phyloP scores from a whole-genome alignment of 2,888 invertebrate genomes.

The Hydrotaea cyrtoneurina region DNA sequence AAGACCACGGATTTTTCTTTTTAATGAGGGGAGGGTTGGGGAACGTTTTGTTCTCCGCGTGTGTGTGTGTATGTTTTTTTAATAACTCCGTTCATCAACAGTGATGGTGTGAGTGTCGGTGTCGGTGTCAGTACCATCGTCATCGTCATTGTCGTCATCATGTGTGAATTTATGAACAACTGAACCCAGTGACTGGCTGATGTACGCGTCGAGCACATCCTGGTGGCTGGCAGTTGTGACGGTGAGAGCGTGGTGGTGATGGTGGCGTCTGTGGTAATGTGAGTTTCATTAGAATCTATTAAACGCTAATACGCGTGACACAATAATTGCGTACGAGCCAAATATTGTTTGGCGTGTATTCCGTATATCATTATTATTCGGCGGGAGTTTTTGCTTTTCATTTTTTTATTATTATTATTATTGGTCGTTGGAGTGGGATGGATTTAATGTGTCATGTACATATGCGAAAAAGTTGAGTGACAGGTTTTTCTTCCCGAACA shows the following conservation, averaged over 20 bases:
- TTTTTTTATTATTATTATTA: not conserved
- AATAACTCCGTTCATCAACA: slow-evolving; percentile 11
- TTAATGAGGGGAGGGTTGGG: slow-evolving; percentile 24
- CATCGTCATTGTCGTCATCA: not conserved
- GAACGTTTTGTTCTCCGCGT: not conserved
- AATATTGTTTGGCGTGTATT: slow-evolving; percentile 61
- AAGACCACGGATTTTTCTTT: not conserved
- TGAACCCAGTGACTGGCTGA: not conserved
- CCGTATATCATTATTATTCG: slow-evolving; percentile 61
- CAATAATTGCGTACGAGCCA: slow-evolving; percentile 48
- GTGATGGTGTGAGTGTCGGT: not conserved
- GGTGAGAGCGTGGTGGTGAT: not conserved
- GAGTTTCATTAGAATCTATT: slow-evolving; percentile 38
- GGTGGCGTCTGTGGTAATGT: slow-evolving; percentile 21
- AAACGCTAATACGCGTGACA: slow-evolving; percentile 39
- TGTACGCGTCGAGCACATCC: not conserved
- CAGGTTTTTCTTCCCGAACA: not conserved
- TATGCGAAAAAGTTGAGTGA: slow-evolving; percentile 16
- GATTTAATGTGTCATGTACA: not conserved
- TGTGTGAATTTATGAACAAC: slow-evolving; percentile 25
- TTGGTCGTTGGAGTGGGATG: not conserved
- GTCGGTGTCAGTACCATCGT: not conserved
- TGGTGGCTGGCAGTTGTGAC: not conserved
- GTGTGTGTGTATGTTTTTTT: slow-evolving; percentile 3
- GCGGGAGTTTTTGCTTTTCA: not conserved